Conservation (phyloP, 2,888 invertebrate genomes). For the Lumbricus terrestris region DNA sequence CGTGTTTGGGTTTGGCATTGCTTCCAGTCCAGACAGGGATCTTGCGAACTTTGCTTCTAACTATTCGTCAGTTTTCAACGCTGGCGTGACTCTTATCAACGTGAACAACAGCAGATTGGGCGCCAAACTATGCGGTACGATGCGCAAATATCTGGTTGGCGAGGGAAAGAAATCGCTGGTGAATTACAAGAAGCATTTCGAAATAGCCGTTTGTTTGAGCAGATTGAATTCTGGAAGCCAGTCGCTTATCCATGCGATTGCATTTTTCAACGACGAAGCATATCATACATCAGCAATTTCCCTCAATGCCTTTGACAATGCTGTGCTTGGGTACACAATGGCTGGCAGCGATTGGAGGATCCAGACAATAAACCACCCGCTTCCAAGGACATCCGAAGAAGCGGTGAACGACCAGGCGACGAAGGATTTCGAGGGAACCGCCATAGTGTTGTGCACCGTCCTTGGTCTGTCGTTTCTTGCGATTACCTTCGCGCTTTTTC, state of each 20-base stretch:
- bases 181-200: slow-evolving; percentile 54
- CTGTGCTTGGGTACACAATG: slow-evolving; percentile 41
- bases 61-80: background rate
- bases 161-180: slow-evolving; percentile 48
- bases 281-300: slow-evolving; percentile 74
- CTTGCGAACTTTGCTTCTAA: background rate
- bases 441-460: slow-evolving; percentile 73
- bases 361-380: slow-evolving; percentile 50
- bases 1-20: background rate
- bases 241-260: slow-evolving; percentile 8
- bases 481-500: slow-evolving; percentile 62
- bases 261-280: slow-evolving; percentile 79
- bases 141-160: slow-evolving; percentile 36
- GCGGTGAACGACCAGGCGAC: slow-evolving; percentile 17
- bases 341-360: slow-evolving; percentile 55
- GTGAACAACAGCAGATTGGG: slow-evolving; percentile 17
- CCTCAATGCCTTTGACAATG: slow-evolving; percentile 61
- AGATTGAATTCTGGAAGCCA: background rate
- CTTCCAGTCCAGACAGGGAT: background rate
- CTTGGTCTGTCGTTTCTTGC: slow-evolving; percentile 65
- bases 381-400: slow-evolving; percentile 45
- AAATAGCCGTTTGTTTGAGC: slow-evolving; percentile 41
- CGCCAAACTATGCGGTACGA: background rate
- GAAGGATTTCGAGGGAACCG: slow-evolving; percentile 60
- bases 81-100: background rate